A percentile compares a stretch with the other conserved stretches of the same genome.
Conservation (phyloP, 2,113 vertebrate genomes). For the Phylloscopus trochilus region DNA sequence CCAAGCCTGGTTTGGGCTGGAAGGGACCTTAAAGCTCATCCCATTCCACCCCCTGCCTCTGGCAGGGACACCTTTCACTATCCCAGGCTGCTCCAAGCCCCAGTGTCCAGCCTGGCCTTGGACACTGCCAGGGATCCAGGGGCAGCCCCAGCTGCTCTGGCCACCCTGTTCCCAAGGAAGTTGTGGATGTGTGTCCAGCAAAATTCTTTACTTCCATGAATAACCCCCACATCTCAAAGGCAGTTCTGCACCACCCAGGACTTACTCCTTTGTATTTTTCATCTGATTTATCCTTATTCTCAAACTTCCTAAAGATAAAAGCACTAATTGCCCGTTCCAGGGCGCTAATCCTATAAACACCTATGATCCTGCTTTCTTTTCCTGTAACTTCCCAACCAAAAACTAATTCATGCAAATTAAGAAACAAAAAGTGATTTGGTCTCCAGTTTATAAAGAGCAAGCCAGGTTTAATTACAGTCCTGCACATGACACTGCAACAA, state of each 20-base stretch:
- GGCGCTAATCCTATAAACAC: background rate
- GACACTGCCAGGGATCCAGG: background rate
- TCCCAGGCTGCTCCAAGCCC: background rate
- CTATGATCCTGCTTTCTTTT: background rate
- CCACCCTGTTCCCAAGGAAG: background rate
- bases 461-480: background rate
- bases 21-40: background rate
- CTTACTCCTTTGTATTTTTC: background rate
- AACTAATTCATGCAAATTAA: background rate
- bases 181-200: background rate
- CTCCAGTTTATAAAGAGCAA: background rate
- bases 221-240: background rate
- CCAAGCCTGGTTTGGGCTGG: no score
- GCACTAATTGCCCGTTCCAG: background rate
- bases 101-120: rapidly evolving
- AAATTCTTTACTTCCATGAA: background rate
- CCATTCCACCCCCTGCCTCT: background rate
- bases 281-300: background rate
- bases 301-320: background rate
- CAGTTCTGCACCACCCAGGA: background rate
- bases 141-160: background rate
- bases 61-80: background rate
- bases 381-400: background rate
- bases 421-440: background rate
- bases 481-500: background rate